Percentiles rank a stretch among this genome's conserved stretches.
Evolutionary conservation across 2,888 invertebrate species (phyloP).

Genomic region (Oligia latruncula): DNA sequence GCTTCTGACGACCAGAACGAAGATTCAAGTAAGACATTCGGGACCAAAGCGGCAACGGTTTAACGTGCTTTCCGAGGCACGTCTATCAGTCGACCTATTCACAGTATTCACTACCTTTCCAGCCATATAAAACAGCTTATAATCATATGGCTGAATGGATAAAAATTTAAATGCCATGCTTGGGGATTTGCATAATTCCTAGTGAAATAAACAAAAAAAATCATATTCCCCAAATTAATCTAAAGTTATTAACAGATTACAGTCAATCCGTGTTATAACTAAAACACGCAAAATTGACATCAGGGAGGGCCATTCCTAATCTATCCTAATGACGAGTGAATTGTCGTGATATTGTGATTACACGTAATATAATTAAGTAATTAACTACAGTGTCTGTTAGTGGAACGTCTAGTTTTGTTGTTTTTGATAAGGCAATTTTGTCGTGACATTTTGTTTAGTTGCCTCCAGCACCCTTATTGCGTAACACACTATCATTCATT

Average conservation of each 20-base stretch:
- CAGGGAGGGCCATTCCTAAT: slow-evolving; percentile 58
- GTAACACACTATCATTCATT: neutral
- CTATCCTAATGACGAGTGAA: slow-evolving; percentile 68
- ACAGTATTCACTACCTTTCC: neutral
- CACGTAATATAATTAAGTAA: slow-evolving; percentile 61
- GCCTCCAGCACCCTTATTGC: neutral
- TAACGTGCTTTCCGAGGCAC: too few relatives aligned
- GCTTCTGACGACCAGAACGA: too few relatives aligned
- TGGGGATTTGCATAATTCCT: neutral
- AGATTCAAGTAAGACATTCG: too few relatives aligned
- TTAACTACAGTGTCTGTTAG: slow-evolving; percentile 57
- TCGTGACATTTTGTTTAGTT: neutral
- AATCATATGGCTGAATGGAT: neutral
- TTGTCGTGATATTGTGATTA: slow-evolving; percentile 70
- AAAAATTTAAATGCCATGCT: neutral
- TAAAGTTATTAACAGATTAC: slow-evolving; percentile 60
- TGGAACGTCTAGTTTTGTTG: slow-evolving; percentile 15
- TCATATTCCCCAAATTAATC: slow-evolving; percentile 49
- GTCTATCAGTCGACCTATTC: too few relatives aligned
- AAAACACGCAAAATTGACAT: slow-evolving; percentile 69
- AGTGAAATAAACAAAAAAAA: slow-evolving; percentile 22
- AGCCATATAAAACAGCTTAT: neutral
- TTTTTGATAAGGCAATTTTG: slow-evolving; percentile 10
- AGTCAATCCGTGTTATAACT: slow-evolving; percentile 59
- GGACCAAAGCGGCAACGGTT: too few relatives aligned